Conservation (phyloP, 2,888 invertebrate species). For the Pseudococcus jackbeardsleyi region DNA sequence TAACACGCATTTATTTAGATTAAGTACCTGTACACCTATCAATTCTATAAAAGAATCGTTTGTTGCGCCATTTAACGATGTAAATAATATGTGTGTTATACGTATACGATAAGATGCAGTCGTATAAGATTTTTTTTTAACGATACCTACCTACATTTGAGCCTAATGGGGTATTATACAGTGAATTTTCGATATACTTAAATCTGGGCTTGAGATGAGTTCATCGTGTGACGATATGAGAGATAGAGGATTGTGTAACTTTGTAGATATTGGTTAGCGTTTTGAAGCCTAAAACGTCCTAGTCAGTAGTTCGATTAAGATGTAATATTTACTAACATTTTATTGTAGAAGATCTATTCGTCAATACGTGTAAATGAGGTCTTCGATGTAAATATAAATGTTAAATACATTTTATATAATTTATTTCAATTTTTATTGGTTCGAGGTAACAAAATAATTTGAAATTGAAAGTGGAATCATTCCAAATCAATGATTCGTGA, state of each 20-base stretch:
- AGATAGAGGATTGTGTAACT: neutral
- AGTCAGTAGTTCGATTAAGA: slow-evolving; percentile 46
- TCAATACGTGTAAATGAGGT: neutral
- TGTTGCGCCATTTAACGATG: slow-evolving; percentile 14
- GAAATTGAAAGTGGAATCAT: no score
- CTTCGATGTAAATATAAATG: slow-evolving; percentile 48
- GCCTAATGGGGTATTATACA: no score
- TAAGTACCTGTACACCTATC: neutral
- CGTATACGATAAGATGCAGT: neutral
- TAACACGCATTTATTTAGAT: slow-evolving; percentile 6
- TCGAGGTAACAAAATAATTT: neutral
- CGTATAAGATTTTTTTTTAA: neutral
- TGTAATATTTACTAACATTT: slow-evolving; percentile 48
- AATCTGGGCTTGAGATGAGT: neutral
- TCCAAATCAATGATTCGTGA: no score
- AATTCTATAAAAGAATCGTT: neutral
- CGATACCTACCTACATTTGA: no score
- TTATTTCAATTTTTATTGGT: neutral
- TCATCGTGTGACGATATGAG: neutral
- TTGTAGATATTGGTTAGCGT: slow-evolving; percentile 48
- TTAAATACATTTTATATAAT: slow-evolving; percentile 53
- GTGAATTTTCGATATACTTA: neutral
- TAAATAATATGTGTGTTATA: neutral
- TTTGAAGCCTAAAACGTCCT: slow-evolving; percentile 52
- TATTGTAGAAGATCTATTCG: slow-evolving; percentile 34